Conservation (phyloP, 2,113 vertebrate genomes). For the Orycteropus afer region DNA sequence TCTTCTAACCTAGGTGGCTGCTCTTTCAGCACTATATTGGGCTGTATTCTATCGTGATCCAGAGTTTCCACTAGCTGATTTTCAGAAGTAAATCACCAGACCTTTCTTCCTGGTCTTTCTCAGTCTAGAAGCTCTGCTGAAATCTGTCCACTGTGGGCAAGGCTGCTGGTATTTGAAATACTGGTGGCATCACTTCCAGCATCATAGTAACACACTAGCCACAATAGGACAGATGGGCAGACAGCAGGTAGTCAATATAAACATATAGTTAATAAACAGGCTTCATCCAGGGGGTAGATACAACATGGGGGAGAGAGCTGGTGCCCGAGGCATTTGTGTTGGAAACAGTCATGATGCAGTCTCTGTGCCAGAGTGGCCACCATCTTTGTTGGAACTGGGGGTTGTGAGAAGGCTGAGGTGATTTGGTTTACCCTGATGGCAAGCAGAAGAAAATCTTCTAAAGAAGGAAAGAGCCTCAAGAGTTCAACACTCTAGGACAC, state of each 20-base stretch:
- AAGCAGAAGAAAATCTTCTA: not conserved
- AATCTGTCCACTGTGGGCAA: not conserved
- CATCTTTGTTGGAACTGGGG: not conserved
- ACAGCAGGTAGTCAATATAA: no score
- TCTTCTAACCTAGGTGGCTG: not conserved
- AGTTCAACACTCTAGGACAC: fast-evolving
- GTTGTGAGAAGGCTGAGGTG: not conserved
- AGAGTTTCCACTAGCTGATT: not conserved
- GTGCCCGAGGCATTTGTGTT: not conserved
- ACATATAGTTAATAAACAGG: not conserved
- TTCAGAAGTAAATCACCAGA: not conserved
- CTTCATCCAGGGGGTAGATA: fast-evolving
- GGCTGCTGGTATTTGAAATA: not conserved
- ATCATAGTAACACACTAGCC: not conserved
- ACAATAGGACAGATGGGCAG: not conserved
- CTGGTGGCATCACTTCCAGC: not conserved
- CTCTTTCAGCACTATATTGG: not conserved
- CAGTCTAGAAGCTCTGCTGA: not conserved
- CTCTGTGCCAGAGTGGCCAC: not conserved
- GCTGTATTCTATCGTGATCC: not conserved
- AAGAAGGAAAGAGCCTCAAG: not conserved
- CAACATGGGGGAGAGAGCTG: fast-evolving
- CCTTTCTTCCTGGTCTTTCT: not conserved
- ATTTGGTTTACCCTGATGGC: not conserved
- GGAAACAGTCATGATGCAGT: not conserved